Evolutionary conservation across 2,113 vertebrate genomes (phyloP).

Genomic region (Coregonus clupeaformis): DNA sequence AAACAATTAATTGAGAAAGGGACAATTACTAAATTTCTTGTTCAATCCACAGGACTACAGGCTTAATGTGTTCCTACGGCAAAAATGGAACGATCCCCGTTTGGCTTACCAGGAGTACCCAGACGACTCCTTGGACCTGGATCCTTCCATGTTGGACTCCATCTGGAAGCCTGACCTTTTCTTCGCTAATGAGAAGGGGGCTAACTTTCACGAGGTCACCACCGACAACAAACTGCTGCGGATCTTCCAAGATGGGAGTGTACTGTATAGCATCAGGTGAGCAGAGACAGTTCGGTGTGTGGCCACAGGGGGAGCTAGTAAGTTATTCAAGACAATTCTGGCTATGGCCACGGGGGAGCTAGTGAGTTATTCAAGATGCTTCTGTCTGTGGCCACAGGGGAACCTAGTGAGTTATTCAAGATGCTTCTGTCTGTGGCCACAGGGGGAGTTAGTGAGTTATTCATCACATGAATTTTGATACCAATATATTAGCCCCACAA

Average conservation of each 20-base stretch:
- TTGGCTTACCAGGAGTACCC: slow-evolving; percentile 90
- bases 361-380: too few species aligned
- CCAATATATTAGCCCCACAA: too few species aligned
- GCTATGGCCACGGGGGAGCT: too few species aligned
- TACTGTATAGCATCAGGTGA: slow-evolving; percentile 93
- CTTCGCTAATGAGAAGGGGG: slow-evolving; percentile 93
- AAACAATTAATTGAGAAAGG: too few species aligned
- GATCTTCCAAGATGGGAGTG: slow-evolving; percentile 92
- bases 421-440: too few species aligned
- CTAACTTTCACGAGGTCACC: slow-evolving; percentile 92
- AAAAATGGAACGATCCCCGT: slow-evolving; percentile 93
- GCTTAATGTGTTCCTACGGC: slow-evolving; percentile 89
- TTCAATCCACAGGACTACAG: slow-evolving; percentile 82
- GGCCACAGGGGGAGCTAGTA: too few species aligned
- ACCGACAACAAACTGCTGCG: slow-evolving; percentile 92
- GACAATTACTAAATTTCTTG: too few species aligned
- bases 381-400: too few species aligned
- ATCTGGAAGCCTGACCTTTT: slow-evolving; percentile 96
- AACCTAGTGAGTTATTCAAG: too few species aligned
- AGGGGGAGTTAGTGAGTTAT: too few species aligned
- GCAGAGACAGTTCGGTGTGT: background rate
- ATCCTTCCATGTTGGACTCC: slow-evolving; percentile 92
- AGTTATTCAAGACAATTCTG: too few species aligned
- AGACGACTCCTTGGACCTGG: slow-evolving; percentile 86
- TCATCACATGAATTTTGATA: too few species aligned